These are phyloP conservation scores for Melanostoma mellinum DNA, from an alignment of 2,888 invertebrate species.

Conservation along the genomic window DNA sequence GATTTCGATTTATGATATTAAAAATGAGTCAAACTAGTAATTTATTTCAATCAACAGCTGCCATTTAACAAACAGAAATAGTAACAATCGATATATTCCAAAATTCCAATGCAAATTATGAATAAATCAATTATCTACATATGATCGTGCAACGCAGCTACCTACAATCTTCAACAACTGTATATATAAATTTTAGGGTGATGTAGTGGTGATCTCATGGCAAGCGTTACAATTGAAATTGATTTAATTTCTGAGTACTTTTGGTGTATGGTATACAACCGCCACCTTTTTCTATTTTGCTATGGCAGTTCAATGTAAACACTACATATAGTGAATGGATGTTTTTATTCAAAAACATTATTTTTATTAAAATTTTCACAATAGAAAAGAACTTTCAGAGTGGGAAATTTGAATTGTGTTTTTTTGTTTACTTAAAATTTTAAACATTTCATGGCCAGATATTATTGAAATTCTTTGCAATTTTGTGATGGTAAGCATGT, in stretches of 20 bases:
- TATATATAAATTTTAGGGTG: slow-evolving; percentile 8
- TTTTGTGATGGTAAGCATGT: no score
- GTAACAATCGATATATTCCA: slow-evolving; percentile 24
- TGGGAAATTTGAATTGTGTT: no score
- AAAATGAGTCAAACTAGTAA: slow-evolving; percentile 44
- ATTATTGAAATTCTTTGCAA: no score
- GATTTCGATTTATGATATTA: slow-evolving; percentile 44
- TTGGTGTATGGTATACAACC: not conserved
- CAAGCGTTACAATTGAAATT: slow-evolving; percentile 27
- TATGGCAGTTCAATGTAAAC: not conserved
- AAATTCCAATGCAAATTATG: slow-evolving; percentile 32
- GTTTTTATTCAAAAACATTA: not conserved
- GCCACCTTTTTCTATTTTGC: not conserved
- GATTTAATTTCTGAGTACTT: slow-evolving; percentile 11
- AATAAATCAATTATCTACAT: slow-evolving; percentile 13
- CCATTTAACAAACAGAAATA: slow-evolving; percentile 33
- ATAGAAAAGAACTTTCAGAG: no score
- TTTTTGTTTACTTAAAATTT: no score
- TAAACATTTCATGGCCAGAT: no score
- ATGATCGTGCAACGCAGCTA: slow-evolving; percentile 28
- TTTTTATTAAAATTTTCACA: no score
- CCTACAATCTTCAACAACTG: not conserved
- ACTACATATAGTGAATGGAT: not conserved
- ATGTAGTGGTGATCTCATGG: slow-evolving; percentile 51
- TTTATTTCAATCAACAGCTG: slow-evolving; percentile 21